phyloP scores from a whole-genome alignment of 30 jellyfish, hydroid and myxozoan species.

The Clytia hemisphaerica region DNA sequence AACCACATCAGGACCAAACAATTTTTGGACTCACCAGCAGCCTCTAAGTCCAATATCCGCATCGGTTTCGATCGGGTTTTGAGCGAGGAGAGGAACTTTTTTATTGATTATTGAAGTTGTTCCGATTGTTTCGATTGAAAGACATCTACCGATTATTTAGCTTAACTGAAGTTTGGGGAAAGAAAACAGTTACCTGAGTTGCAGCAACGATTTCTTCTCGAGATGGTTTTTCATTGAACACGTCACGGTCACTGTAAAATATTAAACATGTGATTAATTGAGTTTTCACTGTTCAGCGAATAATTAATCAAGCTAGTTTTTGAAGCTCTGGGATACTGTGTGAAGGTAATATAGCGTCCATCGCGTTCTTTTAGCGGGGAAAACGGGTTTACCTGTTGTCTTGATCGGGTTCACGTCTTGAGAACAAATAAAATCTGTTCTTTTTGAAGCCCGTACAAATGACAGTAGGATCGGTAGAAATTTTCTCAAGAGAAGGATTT shows the following conservation, averaged over 20 bases:
- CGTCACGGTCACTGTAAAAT: constrained; percentile 82
- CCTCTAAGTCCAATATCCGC: no score
- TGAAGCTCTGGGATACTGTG: background rate
- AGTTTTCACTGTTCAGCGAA: background rate
- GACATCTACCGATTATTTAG: no score
- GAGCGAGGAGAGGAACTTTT: no score
- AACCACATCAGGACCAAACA: no score
- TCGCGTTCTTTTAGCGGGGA: background rate
- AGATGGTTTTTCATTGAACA: constrained; percentile 96
- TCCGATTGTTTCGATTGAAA: no score
- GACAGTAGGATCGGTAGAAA: constrained; percentile 71
- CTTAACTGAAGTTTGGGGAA: no score
- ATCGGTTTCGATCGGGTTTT: no score
- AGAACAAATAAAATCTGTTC: constrained; percentile 80
- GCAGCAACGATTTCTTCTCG: constrained; percentile 96
- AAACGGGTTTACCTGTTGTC: constrained; percentile 56
- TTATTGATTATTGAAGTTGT: no score
- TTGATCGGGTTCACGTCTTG: constrained; percentile 84
- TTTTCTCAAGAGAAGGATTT: constrained; percentile 37
- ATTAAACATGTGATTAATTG: background rate
- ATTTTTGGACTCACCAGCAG: no score
- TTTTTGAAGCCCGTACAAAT: constrained; percentile 83
- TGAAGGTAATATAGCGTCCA: background rate
- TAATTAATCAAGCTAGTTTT: background rate
- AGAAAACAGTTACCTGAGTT: constrained; percentile 78